Evolutionary conservation across 2,113 vertebrate genomes (phyloP).

Genomic region (Zingel zingel): DNA sequence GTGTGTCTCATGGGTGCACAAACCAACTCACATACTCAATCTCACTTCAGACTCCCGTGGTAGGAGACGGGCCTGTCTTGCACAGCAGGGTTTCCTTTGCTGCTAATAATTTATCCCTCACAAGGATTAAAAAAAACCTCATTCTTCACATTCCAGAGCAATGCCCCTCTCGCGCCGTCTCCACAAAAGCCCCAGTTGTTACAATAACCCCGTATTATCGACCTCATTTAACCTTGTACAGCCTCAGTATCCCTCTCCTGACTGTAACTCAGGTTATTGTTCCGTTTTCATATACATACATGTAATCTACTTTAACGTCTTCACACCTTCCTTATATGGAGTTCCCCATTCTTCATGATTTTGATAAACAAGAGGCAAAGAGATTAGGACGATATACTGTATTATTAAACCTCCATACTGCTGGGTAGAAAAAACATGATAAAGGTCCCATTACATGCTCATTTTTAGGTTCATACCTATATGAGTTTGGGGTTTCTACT

Average conservation of each 20-base stretch:
- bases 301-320: slow-evolving; percentile 3
- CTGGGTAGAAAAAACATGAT: too few relatives aligned
- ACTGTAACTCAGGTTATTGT: neutral
- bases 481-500: too few relatives aligned
- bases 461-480: too few relatives aligned
- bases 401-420: neutral
- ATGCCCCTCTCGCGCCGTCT: slow-evolving; percentile 22
- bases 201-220: slow-evolving; percentile 45
- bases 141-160: slow-evolving; percentile 79
- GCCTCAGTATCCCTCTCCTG: neutral
- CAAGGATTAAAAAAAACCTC: slow-evolving; percentile 71
- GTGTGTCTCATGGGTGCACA: neutral
- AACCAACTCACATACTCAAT: slow-evolving; percentile 1
- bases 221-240: slow-evolving; percentile 48
- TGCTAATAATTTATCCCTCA: slow-evolving; percentile 72
- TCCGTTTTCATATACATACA: neutral
- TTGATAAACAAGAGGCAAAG: neutral
- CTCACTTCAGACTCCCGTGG: neutral
- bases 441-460: too few relatives aligned
- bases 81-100: slow-evolving; percentile 51
- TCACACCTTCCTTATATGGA: neutral
- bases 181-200: slow-evolving; percentile 53
- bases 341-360: neutral
- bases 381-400: neutral
- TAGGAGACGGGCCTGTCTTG: slow-evolving; percentile 8